Evolutionary conservation across 2,797 vertebrate genomes (phyloP), one percentile per base, ranked within the genome.

Genomic region (Diplodus puntazzo): DNA sequence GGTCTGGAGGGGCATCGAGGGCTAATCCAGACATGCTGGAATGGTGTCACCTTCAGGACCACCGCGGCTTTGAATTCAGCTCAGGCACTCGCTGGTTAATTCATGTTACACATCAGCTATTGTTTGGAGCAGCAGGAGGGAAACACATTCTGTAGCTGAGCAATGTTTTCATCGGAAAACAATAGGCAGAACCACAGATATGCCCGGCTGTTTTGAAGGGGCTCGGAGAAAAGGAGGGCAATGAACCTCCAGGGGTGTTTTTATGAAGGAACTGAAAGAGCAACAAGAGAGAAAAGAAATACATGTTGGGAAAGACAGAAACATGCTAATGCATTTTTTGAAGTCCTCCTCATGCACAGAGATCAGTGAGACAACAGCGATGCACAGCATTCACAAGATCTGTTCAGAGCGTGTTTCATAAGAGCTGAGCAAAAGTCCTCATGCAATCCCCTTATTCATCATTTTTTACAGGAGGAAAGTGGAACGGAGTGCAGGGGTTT

Each of bases 131-230:
- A 84, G 79, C 77, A 77, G 77, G 87, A 81, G 83, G 77, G 74
- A 88, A 90, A 78, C 78, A 62, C 58, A 75, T 81, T 83, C 71
- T 87, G 84, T 68, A 83, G 81, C 73, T 80, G 69, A 87, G 86
- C 70, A 81, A 82, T 85, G 77, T 79, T 88, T 84, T 89, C 55
- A 77, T 70, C 64, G 20, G 55, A 88, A 85, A 92, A 88, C 91
- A 94, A 93, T 74, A 79, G 85, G 54, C 83, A 74, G 60, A 83
- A 81, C 86, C 84, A 70, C 82, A 87, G 79, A 84, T 80, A 84
- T 83, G 84, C 64, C 48, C 16, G 27, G 43, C 65, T 83, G 73
- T 77, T 80, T 82, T 79, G 46, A 53, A 76, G 52, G 61, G 42
- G 27, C 52, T 71, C 3, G 14, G 55, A 79, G 59, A 80, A 77